These are phyloP conservation scores for Anser brachyrhynchus DNA, from an alignment of 2,113 vertebrate genomes.

Conservation along the genomic window DNA sequence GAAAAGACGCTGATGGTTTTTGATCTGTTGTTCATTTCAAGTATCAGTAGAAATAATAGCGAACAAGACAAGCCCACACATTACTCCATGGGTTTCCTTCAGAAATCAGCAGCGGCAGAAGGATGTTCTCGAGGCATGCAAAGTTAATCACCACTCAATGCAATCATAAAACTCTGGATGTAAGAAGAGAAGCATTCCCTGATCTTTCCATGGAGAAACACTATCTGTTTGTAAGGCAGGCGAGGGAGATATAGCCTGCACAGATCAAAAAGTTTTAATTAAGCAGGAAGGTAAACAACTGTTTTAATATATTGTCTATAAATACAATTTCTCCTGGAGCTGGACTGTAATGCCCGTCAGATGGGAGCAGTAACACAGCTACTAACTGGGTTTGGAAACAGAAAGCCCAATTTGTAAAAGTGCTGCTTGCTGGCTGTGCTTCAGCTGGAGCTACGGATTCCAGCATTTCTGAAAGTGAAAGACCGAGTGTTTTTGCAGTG, in stretches of 20 bases:
- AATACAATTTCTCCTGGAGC: not conserved
- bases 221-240: not conserved
- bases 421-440: not conserved
- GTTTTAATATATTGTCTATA: not conserved
- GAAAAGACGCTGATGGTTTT: not conserved
- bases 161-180: not conserved
- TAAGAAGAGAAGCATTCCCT: conserved; percentile 1
- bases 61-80: conserved; percentile 25
- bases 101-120: conserved; percentile 24
- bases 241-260: conserved; percentile 6
- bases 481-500: not conserved
- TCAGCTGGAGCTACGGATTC: not conserved
- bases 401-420: not conserved
- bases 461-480: not conserved
- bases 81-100: conserved; percentile 24
- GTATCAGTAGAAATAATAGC: conserved; percentile 20
- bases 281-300: conserved; percentile 37
- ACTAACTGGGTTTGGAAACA: not conserved
- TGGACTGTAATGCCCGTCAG: not conserved
- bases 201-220: conserved; percentile 33
- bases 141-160: not conserved
- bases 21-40: conserved; percentile 33
- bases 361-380: not conserved
- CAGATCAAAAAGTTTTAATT: conserved; percentile 38
- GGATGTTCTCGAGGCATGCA: conserved; percentile 14